Conservation (phyloP, 2,113 vertebrate genomes). For the Dicrurus megarhynchus region DNA sequence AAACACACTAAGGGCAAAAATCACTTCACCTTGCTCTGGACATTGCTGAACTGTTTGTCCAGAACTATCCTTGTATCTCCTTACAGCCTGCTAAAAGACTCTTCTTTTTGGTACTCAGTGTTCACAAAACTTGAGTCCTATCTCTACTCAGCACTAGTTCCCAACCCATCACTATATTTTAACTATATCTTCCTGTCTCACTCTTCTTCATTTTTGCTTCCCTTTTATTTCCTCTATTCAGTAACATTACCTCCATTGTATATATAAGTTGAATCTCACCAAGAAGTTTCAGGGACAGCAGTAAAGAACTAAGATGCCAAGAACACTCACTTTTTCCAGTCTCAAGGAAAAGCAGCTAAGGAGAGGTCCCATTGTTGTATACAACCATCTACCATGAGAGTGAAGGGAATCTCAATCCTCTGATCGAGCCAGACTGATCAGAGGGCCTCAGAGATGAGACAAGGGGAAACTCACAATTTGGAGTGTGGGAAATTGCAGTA, state of each 20-base stretch:
- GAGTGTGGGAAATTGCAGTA: background rate
- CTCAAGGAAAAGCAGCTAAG: background rate
- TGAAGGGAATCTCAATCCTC: background rate
- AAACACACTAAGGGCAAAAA: background rate
- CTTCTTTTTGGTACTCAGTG: background rate
- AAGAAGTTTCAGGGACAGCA: background rate
- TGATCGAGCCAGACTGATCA: background rate
- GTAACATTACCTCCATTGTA: background rate
- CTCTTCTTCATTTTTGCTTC: background rate
- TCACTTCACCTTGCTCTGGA: background rate
- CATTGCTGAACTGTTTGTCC: background rate
- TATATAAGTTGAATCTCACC: background rate
- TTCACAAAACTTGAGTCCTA: background rate
- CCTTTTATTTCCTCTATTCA: background rate
- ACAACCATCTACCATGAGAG: fast-evolving
- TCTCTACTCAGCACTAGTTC: background rate
- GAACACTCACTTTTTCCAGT: background rate
- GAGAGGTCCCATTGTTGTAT: background rate
- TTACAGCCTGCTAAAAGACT: background rate
- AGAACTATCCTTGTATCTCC: background rate
- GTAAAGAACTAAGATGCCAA: background rate
- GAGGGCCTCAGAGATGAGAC: background rate
- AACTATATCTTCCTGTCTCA: background rate
- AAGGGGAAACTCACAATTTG: background rate
- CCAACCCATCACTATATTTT: background rate